Base-by-base conservation (phyloP, 2,113 vertebrate genomes). In the Pardalotus punctatus region DNA sequence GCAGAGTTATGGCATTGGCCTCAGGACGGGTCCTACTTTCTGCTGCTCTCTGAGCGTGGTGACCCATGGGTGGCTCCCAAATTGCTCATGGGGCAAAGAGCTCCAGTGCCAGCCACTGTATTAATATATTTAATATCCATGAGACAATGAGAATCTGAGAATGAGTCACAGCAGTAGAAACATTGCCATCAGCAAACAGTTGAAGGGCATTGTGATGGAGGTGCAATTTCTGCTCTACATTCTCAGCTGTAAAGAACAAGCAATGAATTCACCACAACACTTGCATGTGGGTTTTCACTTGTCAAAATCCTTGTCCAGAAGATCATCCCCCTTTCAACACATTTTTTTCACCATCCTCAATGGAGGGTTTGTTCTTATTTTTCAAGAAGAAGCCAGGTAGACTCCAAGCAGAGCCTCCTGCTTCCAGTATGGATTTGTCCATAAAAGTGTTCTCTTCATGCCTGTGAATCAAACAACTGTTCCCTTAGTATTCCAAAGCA, bases 311-410 rank as follows among this genome's bases (percentile, higher is more conserved):
- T 81, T 62, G 11, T 33, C 36, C 25, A 65, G 60, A 88, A 82
- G 50, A 88, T 31, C 1, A 2, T 54, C 3, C 7, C 8, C 19
- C 40, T 36, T 8, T 0, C 6, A 33, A 54, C 14, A 45, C 1
- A 6, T 5, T 6, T 28, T 81, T 87, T 86, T 50, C 12, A 31
- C 27, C 14, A 54, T 56, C 27, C 14, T 79, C 10, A 45, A 0
- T 40, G 25, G 8, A 81, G 27, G 5, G 2, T 6, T 38, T 86
- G 3, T 28, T 88, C 10, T 31, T 20, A 47, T 47, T 81, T 81
- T 78, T 58, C 53, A 19, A 8, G 11, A 70, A 45, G 20, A 81
- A 61, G 6, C 12, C 24, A 25, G 8, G 33, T 18, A 67, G 53
- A 29, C 11, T 66, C 12, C 14, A 51, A 42, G 12, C 2, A 65